Percentiles rank a stretch among this genome's conserved stretches.
Evolutionary conservation across 2,113 vertebrate species (phyloP).

Genomic region (Proterorhinus semilunaris): DNA sequence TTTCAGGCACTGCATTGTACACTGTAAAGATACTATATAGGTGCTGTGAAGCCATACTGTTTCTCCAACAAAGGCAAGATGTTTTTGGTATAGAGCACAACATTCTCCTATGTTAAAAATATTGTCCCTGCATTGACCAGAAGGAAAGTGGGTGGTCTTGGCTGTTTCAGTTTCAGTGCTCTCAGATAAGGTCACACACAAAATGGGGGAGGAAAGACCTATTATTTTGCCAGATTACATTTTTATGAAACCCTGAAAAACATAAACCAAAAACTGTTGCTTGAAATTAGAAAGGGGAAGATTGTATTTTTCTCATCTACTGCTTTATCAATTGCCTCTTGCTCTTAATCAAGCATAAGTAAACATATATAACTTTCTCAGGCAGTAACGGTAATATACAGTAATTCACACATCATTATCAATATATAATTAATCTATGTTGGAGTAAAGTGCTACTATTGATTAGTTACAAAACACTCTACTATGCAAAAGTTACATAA

Average conservation of each 20-base stretch:
- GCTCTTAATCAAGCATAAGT: no score
- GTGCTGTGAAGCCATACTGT: neutral
- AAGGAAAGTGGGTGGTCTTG: constrained; percentile 23
- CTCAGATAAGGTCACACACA: constrained; percentile 7
- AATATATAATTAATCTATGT: no score
- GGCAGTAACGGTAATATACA: no score
- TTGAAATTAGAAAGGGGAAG: neutral
- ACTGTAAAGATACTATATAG: neutral
- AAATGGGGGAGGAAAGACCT: constrained; percentile 15
- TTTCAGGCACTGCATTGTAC: constrained; percentile 3
- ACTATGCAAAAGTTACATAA: no score
- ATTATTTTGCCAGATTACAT: constrained; percentile 32
- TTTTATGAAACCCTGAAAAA: constrained; percentile 19
- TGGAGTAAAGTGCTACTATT: no score
- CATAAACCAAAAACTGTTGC: constrained; percentile 27
- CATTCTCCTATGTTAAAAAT: neutral
- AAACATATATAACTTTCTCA: no score
- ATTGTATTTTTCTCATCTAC: neutral
- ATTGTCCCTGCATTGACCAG: neutral
- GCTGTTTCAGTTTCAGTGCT: constrained; percentile 18
- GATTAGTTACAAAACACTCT: no score
- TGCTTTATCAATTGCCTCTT: neutral
- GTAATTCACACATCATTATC: no score
- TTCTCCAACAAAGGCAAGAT: neutral
- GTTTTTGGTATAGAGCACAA: neutral